phyloP scores from a whole-genome alignment of 1,140 invertebrate species.

The Leptonema lineaticorne region DNA sequence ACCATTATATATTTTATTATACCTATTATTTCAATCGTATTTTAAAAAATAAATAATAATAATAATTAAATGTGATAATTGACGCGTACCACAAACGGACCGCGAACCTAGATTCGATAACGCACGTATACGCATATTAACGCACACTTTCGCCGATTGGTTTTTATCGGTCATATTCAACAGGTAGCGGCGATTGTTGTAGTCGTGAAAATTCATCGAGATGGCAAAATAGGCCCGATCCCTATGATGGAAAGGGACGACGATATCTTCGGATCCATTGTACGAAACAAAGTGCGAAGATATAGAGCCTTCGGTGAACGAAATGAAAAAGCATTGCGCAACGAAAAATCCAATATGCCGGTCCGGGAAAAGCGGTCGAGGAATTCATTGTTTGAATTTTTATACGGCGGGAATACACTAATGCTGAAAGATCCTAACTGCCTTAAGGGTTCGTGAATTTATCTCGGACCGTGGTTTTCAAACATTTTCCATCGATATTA shows the following conservation, averaged over 20 bases:
- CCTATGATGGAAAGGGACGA: not conserved
- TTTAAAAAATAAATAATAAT: no score
- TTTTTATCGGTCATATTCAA: conserved; percentile 10
- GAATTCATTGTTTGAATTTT: conserved; percentile 8
- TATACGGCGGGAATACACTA: no score
- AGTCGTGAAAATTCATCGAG: no score
- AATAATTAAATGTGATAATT: no score
- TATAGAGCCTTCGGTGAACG: not conserved
- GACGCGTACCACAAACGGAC: no score
- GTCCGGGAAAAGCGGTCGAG: not conserved
- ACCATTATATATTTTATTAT: no score
- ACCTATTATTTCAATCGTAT: no score
- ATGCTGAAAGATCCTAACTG: not conserved
- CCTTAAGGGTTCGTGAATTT: not conserved
- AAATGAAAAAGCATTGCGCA: conserved; percentile 9
- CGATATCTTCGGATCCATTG: not conserved
- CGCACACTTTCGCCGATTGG: not conserved
- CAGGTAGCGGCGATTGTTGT: conserved; percentile 2
- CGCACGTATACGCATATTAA: no score
- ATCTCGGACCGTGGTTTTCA: not conserved
- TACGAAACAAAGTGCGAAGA: not conserved
- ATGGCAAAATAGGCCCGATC: not conserved
- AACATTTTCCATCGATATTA: no score
- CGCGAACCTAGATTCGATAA: no score
- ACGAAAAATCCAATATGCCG: not conserved